Evolutionary conservation across 1,140 invertebrate species (phyloP), one percentile per base, ranked within the genome.

Genomic region (Spodoptera litura): DNA sequence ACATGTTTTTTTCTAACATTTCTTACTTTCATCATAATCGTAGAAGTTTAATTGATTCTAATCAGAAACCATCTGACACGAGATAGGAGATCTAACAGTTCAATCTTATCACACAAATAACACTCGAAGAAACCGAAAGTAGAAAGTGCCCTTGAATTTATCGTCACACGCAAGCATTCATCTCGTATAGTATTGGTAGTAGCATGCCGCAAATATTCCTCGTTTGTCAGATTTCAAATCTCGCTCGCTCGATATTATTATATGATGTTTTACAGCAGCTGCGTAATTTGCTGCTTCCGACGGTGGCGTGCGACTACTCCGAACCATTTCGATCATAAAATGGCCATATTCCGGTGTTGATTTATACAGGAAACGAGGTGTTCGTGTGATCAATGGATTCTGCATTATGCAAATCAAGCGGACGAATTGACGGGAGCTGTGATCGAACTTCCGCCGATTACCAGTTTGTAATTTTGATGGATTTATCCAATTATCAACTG

Each of bases 381-480:
- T 82, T 81, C 62, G 55, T 73, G 78, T 84, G 81, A 80, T 84
- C 79, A 75, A 82, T 79, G 74, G 52, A 66, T 82, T 75, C 72
- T 74, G 71, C 74, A 86, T 85, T 82, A 85, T 86, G 80, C 82
- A 84, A 85, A 88, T 84, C 62, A 51, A 81, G 58, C 61, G 49
- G 12, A 72, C 52, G 58, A 79, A 70, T 44, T 78, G 78, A 85
- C 58, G 74, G 58, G 64, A 68, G 79, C 59, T 59, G 75, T 68
- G 68, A 68, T 81, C 70, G 70, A 73, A 82, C 85, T 86, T 90
- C 88, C 88, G 87, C 73, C 82, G 79, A 84, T 90, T 87, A 86
- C 61, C 70, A 62, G 66, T 51, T 9, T 66, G 10, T 58, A 31
- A 76, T 66, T 20, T 44, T 76, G 61, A 66, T 53, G 59, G 52